Evolutionary conservation across 2,797 vertebrate species (phyloP).

Genomic region (Notamacropus eugenii): DNA sequence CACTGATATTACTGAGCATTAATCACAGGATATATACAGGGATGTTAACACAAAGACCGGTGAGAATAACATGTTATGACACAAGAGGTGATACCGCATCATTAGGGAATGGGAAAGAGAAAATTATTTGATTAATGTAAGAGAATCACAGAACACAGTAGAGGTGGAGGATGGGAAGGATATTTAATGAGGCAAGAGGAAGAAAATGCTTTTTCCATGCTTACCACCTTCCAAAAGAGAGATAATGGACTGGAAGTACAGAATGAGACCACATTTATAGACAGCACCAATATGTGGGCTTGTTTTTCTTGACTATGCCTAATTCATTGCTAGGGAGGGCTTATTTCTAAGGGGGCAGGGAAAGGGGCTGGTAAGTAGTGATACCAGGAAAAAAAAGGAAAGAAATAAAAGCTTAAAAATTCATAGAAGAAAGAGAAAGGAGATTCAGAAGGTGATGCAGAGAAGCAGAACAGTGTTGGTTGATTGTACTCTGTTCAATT

Average conservation of each 20-base stretch:
- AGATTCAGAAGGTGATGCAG: background rate
- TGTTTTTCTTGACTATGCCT: background rate
- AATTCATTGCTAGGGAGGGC: background rate
- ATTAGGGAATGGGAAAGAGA: background rate
- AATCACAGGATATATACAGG: slow-evolving; percentile 59
- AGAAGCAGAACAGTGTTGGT: background rate
- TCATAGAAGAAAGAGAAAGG: background rate
- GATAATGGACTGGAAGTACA: background rate
- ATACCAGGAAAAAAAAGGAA: background rate
- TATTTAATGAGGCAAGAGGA: slow-evolving; percentile 61
- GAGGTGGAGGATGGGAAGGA: slow-evolving; percentile 24
- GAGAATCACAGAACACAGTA: slow-evolving; percentile 25
- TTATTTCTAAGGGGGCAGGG: background rate
- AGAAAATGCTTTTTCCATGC: slow-evolving; percentile 62
- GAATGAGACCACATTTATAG: background rate
- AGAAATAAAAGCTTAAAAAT: background rate
- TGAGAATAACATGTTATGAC: slow-evolving; percentile 1
- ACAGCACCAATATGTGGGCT: background rate
- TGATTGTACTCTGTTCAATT: background rate
- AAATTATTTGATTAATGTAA: background rate
- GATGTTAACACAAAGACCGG: slow-evolving; percentile 17
- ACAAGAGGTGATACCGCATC: background rate
- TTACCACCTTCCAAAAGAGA: background rate
- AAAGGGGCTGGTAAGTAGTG: background rate
- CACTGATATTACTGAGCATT: slow-evolving; percentile 29